phyloP scores from a whole-genome alignment of 1,140 invertebrate species.

The Drosophila ogumai region DNA sequence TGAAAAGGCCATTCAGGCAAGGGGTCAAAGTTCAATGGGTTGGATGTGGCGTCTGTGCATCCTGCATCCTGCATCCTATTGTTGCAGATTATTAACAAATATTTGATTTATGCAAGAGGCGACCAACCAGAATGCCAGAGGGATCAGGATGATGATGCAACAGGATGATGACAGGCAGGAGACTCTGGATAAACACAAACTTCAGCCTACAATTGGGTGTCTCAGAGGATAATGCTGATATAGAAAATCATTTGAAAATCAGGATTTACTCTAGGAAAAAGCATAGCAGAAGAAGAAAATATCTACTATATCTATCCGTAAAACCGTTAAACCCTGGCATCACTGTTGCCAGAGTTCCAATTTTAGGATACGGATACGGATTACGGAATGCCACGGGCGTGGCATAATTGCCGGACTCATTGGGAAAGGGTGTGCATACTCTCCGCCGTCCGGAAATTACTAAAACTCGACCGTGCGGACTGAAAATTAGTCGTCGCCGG shows the following conservation, averaged over 20 bases:
- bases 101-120: slow-evolving; percentile 67
- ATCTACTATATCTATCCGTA: not conserved
- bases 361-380: slow-evolving; percentile 6
- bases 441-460: slow-evolving; percentile 58
- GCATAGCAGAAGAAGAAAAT: not conserved
- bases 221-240: not conserved
- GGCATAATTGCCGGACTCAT: slow-evolving; percentile 61
- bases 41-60: not conserved
- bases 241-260: not conserved
- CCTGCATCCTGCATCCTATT: not conserved
- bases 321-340: not conserved
- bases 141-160: not conserved
- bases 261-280: not conserved
- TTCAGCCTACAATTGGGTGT: not conserved
- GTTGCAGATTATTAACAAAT: slow-evolving; percentile 59
- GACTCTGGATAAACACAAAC: not conserved
- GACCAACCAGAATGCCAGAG: slow-evolving; percentile 21
- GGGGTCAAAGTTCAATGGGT: slow-evolving; percentile 13
- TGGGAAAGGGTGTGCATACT: slow-evolving; percentile 9
- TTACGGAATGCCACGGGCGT: slow-evolving; percentile 15
- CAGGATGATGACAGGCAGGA: not conserved
- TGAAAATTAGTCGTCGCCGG: slow-evolving; percentile 48
- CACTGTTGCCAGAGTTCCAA: not conserved
- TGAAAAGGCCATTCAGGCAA: slow-evolving; percentile 35
- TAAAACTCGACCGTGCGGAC: slow-evolving; percentile 58